These are phyloP conservation scores for Drosophila setosimentum DNA, from an alignment of 2,888 invertebrate genomes.

Conservation along the genomic window DNA sequence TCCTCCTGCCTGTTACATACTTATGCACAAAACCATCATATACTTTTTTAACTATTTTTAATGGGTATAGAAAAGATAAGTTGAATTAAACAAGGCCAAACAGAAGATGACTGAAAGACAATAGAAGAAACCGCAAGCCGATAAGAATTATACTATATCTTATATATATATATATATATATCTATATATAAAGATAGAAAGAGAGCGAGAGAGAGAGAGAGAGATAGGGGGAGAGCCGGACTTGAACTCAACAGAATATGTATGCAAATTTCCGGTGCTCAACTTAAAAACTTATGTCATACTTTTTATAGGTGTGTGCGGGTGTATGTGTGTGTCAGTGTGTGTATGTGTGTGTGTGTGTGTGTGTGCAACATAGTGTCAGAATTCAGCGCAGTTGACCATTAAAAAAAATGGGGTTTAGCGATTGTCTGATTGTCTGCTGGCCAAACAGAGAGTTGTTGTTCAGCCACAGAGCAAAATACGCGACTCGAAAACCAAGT, in stretches of 20 bases:
- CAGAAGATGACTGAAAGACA: not conserved
- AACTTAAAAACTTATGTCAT: conserved; percentile 3
- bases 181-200: not conserved
- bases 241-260: not conserved
- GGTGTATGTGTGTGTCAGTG: not conserved
- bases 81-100: conserved; percentile 11
- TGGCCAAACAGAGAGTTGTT: conserved; percentile 47
- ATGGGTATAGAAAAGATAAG: not conserved
- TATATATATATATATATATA: not conserved
- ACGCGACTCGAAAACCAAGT: conserved; percentile 8
- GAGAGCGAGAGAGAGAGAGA: not conserved
- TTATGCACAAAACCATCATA: not conserved
- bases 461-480: conserved; percentile 60
- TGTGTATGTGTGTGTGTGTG: not conserved
- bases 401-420: conserved; percentile 43
- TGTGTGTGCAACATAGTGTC: conserved; percentile 56
- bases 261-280: conserved; percentile 26
- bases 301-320: not conserved
- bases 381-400: conserved; percentile 38
- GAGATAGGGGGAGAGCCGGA: not conserved
- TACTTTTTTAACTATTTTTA: not conserved
- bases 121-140: not conserved
- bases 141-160: not conserved
- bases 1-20: not conserved
- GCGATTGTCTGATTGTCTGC: conserved; percentile 50